Percentiles rank a stretch among this genome's conserved stretches.
Evolutionary conservation across 1,140 invertebrate species (phyloP).

Genomic region (Drosophila bocqueti): DNA sequence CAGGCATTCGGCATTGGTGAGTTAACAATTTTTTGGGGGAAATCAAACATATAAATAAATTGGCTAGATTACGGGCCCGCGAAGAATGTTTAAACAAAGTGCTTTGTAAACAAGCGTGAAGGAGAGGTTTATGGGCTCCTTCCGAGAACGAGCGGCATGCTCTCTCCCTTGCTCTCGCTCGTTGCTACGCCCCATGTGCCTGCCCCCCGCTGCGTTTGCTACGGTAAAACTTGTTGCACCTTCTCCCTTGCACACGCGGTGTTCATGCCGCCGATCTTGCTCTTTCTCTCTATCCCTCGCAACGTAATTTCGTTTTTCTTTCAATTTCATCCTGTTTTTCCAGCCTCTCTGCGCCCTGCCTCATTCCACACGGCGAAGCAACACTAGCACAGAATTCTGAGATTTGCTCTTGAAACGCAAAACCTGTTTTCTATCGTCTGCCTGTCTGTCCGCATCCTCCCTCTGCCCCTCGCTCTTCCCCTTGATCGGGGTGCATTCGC

Average conservation of each 20-base stretch:
- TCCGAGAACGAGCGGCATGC: constrained; percentile 30
- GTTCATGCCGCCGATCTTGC: constrained; percentile 47
- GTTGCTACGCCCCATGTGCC: constrained; percentile 22
- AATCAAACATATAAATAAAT: constrained; percentile 37
- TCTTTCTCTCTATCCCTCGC: constrained; percentile 19
- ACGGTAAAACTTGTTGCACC: constrained; percentile 68
- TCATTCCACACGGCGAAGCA: constrained; percentile 23
- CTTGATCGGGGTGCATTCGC: constrained; percentile 30
- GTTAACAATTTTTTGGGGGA: constrained; percentile 38
- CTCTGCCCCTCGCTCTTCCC: constrained; percentile 7
- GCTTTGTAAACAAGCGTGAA: constrained; percentile 47
- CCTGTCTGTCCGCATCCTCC: constrained; percentile 18
- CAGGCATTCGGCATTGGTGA: constrained; percentile 83
- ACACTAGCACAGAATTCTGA: constrained; percentile 52
- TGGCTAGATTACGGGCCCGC: constrained; percentile 43
- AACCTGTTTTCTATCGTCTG: constrained; percentile 72
- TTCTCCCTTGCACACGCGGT: constrained; percentile 57
- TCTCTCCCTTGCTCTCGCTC: neutral
- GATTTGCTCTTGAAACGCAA: constrained; percentile 60
- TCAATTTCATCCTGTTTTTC: constrained; percentile 63
- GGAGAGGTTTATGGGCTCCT: constrained; percentile 35
- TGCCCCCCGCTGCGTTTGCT: constrained; percentile 60
- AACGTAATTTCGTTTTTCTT: constrained; percentile 64
- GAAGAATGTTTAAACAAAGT: constrained; percentile 68
- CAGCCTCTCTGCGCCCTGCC: constrained; percentile 38